Percentiles rank a stretch among this genome's conserved stretches.
Conservation (phyloP, 2,797 vertebrate species). For the Notoglanidium macrostoma region DNA sequence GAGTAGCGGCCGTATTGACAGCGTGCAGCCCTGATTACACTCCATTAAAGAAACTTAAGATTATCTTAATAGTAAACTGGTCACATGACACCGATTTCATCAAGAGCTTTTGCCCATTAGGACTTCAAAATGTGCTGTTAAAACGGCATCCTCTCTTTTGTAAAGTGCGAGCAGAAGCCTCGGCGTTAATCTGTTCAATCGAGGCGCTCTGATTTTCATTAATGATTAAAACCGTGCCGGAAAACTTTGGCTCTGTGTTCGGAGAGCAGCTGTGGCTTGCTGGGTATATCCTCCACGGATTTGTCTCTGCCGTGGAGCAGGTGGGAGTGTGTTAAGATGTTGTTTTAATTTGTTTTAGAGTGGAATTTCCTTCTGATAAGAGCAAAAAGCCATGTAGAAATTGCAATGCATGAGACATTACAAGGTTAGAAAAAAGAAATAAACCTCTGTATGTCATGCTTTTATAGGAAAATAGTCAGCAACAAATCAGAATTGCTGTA, state of each 20-base stretch:
- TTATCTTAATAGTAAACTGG: conserved; percentile 53
- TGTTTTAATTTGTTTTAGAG: conserved; percentile 37
- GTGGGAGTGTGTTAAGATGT: neutral
- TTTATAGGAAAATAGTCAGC: neutral
- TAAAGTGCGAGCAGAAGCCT: conserved; percentile 46
- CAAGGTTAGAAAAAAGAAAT: neutral
- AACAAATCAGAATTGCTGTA: neutral
- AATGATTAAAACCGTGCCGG: conserved; percentile 79
- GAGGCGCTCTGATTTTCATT: conserved; percentile 77
- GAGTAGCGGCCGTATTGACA: conserved; percentile 48
- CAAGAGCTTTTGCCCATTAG: conserved; percentile 45
- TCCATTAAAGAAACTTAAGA: conserved; percentile 52
- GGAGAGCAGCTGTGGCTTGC: conserved; percentile 76
- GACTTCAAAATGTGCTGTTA: conserved; percentile 53
- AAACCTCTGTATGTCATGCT: neutral
- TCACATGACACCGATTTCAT: conserved; percentile 53
- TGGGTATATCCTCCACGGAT: conserved; percentile 66
- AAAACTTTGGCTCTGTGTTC: conserved; percentile 69
- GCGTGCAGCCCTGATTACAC: conserved; percentile 47
- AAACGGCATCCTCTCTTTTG: conserved; percentile 32
- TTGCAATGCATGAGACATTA: neutral
- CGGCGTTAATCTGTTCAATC: conserved; percentile 75
- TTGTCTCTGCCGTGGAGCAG: conserved; percentile 41
- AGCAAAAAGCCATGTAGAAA: conserved; percentile 12
- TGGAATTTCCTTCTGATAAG: conserved; percentile 39